Base-by-base conservation (phyloP, 2,888 invertebrate genomes). In the Acronicta psi region DNA sequence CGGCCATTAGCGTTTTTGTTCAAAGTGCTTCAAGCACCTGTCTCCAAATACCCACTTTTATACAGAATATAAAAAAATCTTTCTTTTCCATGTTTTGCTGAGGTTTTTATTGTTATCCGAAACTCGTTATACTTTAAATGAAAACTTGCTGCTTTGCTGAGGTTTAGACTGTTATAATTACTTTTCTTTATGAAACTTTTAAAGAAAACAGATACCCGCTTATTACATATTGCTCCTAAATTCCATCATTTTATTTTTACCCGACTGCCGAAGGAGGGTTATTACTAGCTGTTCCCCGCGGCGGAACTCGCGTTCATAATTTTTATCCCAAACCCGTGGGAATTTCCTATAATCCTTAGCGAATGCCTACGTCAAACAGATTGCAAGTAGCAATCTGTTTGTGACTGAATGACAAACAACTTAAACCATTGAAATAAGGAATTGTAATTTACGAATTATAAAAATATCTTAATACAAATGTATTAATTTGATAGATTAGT, bases 1-100 rank as follows among this genome's bases (percentile, higher is more conserved):
- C 66, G 31, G 63, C 68, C 78, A 77, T 80, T 78, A 78, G 67
- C 59, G 70, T 77, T 81, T 75, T 75, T 75, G 61, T 64, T 55
- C 53, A 23, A 69, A 66, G 77, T 64, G 56, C 58, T 52, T 53
- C 44, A 43, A 60, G 45, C 63, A 20, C 73, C 80, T 81, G 79
- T 69, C 67, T 49, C 68, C 66, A 37, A 65, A 56, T 59, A 59
- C 56, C 59, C 54, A 51, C 58, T 56, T 75, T 63, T 63, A 63
- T 63, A 53, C 57, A 52, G 55, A 34, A 34, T 34, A 66, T 74
- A 76, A 78, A 79, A 75, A 76, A 65, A 67, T 75, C 57, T 53
- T 38, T 46, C 31, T 20, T 41, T 50, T 37, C 36, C 31, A 46
- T 31, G 13, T 43, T 66, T 38, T 23, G 36, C 3, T 29, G 25